phyloP scores from a whole-genome alignment of 2,113 vertebrate genomes.

The Zeus faber region DNA sequence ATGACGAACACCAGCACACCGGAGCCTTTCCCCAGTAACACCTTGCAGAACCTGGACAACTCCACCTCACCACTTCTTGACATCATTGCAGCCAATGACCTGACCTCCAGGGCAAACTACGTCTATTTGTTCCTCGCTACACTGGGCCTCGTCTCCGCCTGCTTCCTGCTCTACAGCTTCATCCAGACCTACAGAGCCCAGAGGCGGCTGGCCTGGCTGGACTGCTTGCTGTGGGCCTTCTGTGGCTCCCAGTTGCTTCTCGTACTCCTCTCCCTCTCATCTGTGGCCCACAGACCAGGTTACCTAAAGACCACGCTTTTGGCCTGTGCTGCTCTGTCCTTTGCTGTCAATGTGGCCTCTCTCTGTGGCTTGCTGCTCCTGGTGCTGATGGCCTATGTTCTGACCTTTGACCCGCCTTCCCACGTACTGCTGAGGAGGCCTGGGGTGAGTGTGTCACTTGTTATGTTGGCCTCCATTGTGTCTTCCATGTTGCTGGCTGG shows the following conservation, averaged over 20 bases:
- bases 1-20: neutral
- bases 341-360: conserved; percentile 72
- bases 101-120: conserved; percentile 71
- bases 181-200: conserved; percentile 57
- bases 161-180: conserved; percentile 68
- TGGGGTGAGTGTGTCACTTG: conserved; percentile 36
- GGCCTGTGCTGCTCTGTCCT: conserved; percentile 69
- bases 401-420: conserved; percentile 43
- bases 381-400: conserved; percentile 46
- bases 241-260: conserved; percentile 69
- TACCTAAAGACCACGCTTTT: conserved; percentile 63
- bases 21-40: neutral
- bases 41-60: neutral
- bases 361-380: conserved; percentile 68
- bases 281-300: conserved; percentile 62
- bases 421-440: conserved; percentile 25
- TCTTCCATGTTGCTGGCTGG: conserved; percentile 55
- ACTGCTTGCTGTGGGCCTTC: conserved; percentile 67
- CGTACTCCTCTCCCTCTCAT: conserved; percentile 75
- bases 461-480: conserved; percentile 47
- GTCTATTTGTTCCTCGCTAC: conserved; percentile 67
- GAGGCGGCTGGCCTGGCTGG: conserved; percentile 48
- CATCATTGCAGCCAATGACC: conserved; percentile 55
- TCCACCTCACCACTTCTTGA: neutral
- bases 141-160: conserved; percentile 62